phyloP scores from a whole-genome alignment of 2,888 invertebrate genomes.

The Epirrhoe alternata region DNA sequence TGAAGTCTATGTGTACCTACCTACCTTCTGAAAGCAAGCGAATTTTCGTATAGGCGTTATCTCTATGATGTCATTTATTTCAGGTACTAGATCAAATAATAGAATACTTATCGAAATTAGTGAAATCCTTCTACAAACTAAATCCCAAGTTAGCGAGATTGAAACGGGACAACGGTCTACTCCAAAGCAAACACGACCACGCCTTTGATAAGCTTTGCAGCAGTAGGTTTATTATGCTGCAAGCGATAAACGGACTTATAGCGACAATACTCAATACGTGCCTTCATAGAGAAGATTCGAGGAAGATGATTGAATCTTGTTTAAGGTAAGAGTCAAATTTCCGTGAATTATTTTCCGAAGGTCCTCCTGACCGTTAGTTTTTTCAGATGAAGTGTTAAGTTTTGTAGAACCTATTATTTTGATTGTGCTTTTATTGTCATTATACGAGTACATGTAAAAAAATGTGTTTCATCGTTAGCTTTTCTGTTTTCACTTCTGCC shows the following conservation, averaged over 20 bases:
- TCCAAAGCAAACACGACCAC: conserved; percentile 78
- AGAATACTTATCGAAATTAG: conserved; percentile 80
- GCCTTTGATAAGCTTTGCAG: conserved; percentile 83
- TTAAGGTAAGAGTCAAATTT: conserved; percentile 69
- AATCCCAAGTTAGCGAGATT: conserved; percentile 79
- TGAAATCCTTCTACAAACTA: conserved; percentile 80
- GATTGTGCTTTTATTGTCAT: no score
- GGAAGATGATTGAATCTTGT: conserved; percentile 83
- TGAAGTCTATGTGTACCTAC: no score
- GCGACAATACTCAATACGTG: conserved; percentile 80
- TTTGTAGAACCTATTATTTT: no score
- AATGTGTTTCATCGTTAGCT: no score
- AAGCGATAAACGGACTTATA: conserved; percentile 82
- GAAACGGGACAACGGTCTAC: conserved; percentile 71
- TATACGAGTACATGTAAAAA: no score
- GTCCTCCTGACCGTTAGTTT: not conserved
- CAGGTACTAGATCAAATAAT: conserved; percentile 86
- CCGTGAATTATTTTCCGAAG: not conserved
- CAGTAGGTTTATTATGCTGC: conserved; percentile 83
- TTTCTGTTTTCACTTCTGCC: no score
- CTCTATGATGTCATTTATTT: no score
- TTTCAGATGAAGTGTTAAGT: no score
- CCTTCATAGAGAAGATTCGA: conserved; percentile 84
- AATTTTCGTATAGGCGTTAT: no score
- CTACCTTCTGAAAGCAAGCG: no score